Evolutionary conservation across 92 coral and sea anemone species (phyloP).

Genomic region (Epizoanthus illoricatus): DNA sequence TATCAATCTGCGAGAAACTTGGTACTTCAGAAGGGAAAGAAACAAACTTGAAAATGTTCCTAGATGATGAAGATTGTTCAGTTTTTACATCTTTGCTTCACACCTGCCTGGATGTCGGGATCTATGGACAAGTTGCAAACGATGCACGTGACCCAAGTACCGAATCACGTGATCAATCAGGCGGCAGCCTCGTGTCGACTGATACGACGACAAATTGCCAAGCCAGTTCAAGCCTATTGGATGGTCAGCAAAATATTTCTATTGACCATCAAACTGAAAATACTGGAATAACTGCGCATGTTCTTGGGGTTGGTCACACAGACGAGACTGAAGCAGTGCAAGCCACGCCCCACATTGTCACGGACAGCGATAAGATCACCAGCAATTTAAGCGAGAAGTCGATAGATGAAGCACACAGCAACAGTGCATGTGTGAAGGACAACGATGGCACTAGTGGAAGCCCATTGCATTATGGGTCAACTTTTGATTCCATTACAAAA

Average conservation of each 20-base stretch:
- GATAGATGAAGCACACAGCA: not conserved
- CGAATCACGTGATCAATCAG: not conserved
- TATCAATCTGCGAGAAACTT: constrained; percentile 26
- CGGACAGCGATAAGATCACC: not conserved
- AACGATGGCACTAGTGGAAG: not conserved
- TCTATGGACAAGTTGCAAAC: constrained; percentile 33
- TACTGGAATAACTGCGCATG: not conserved
- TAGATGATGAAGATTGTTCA: constrained; percentile 40
- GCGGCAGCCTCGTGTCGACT: not conserved
- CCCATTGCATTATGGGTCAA: not conserved
- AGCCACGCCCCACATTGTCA: not conserved
- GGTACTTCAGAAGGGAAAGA: constrained; percentile 12
- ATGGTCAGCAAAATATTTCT: not conserved
- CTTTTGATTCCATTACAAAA: no score
- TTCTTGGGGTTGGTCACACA: not conserved
- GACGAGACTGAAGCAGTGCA: not conserved
- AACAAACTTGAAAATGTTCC: constrained; percentile 38
- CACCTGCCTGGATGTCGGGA: constrained; percentile 76
- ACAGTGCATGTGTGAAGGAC: not conserved
- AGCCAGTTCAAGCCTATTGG: not conserved
- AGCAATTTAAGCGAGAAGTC: not conserved
- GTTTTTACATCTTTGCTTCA: constrained; percentile 52
- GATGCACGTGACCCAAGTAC: not conserved
- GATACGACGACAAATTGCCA: not conserved
- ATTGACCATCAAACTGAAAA: not conserved